A percentile compares a stretch with the other conserved stretches of the same genome.
phyloP scores from a whole-genome alignment of 2,888 invertebrate genomes.

The Nomada flava region DNA sequence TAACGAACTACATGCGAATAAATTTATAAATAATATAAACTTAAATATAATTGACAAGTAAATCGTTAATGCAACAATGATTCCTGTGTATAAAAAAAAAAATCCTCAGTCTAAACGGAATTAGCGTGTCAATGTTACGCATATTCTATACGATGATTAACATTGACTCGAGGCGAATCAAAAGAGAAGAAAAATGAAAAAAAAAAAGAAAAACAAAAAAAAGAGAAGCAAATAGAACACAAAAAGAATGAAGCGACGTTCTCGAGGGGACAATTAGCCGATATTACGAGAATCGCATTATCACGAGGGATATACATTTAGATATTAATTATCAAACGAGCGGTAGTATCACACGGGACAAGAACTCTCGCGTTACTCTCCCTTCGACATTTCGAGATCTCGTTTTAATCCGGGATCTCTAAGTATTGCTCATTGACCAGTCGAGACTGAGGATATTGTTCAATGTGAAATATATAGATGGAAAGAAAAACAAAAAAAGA shows the following conservation, averaged over 20 bases:
- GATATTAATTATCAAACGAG: conserved; percentile 41
- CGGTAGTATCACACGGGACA: conserved; percentile 27
- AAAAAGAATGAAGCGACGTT: background rate
- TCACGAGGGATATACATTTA: conserved; percentile 34
- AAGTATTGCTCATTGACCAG: conserved; percentile 60
- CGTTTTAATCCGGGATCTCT: conserved; percentile 19
- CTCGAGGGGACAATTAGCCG: conserved; percentile 37
- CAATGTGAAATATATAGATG: conserved; percentile 48
- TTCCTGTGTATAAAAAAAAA: conserved; percentile 73
- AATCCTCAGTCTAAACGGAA: conserved; percentile 59
- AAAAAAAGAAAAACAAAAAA: background rate
- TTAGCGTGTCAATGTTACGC: conserved; percentile 38
- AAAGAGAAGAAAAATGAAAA: conserved; percentile 9
- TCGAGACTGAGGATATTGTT: conserved; percentile 63
- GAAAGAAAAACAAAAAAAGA: conserved; percentile 28
- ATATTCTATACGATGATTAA: conserved; percentile 31
- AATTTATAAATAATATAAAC: conserved; percentile 76
- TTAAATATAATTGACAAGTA: conserved; percentile 75
- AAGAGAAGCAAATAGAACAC: background rate
- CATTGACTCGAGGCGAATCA: conserved; percentile 23
- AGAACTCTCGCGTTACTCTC: conserved; percentile 28
- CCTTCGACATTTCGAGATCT: conserved; percentile 20
- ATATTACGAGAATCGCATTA: conserved; percentile 16
- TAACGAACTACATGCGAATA: conserved; percentile 75
- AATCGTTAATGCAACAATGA: conserved; percentile 79